Evolutionary conservation across 2,113 vertebrate genomes (phyloP).

Genomic region (Acanthisitta chloris): DNA sequence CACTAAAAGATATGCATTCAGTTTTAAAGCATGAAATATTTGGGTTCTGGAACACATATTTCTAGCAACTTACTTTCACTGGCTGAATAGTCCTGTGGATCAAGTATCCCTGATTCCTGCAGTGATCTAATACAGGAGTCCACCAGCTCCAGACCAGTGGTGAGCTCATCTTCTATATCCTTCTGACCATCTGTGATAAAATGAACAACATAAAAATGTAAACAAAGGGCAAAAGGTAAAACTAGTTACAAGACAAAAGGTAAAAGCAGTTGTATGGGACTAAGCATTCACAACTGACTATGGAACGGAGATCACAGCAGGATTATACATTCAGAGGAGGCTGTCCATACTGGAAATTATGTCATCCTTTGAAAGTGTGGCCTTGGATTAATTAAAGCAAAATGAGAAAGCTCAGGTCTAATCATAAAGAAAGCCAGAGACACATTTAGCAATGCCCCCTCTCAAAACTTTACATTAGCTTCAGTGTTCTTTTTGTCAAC

Average conservation of each 20-base stretch:
- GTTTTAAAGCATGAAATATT: background rate
- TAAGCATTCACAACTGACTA: background rate
- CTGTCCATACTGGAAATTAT: background rate
- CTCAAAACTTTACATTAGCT: background rate
- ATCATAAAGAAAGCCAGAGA: background rate
- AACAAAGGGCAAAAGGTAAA: background rate
- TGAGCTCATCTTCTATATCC: conserved; percentile 97
- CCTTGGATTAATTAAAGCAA: background rate
- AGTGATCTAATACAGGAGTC: conserved; percentile 97
- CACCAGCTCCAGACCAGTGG: conserved; percentile 95
- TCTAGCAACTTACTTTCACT: conserved; percentile 84
- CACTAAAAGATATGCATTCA: background rate
- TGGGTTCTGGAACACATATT: background rate
- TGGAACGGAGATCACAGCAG: background rate
- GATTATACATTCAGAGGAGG: background rate
- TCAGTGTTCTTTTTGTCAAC: background rate
- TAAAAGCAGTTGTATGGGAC: background rate
- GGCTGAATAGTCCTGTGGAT: conserved; percentile 89
- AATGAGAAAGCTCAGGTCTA: background rate
- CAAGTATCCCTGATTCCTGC: conserved; percentile 96
- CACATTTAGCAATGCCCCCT: background rate
- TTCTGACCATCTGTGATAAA: conserved; percentile 89
- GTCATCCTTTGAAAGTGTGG: background rate
- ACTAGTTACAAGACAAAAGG: background rate
- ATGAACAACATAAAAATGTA: background rate